Conservation (phyloP, 1,140 invertebrate species). For the Calycopis cecrops region DNA sequence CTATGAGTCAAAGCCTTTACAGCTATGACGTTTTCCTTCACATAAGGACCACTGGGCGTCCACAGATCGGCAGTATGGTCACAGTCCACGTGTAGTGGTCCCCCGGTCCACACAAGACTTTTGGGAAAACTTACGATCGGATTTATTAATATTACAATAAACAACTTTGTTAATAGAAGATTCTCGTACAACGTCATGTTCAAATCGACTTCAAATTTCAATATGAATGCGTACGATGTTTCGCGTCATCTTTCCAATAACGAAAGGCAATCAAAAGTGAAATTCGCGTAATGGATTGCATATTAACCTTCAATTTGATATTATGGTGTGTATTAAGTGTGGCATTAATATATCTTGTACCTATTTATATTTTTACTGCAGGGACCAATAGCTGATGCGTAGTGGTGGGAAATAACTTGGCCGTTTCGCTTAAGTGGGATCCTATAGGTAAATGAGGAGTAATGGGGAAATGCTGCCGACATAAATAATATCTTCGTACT, state of each 20-base stretch:
- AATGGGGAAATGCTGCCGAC: no score
- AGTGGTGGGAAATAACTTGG: no score
- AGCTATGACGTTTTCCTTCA: slow-evolving; percentile 49
- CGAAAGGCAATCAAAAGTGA: not conserved
- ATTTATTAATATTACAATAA: not conserved
- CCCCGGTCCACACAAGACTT: slow-evolving; percentile 45
- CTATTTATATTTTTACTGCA: no score
- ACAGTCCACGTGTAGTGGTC: slow-evolving; percentile 37
- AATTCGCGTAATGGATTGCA: not conserved
- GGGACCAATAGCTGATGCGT: no score
- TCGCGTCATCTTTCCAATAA: not conserved
- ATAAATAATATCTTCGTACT: no score
- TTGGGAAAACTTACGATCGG: slow-evolving; percentile 23
- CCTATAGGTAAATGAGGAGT: no score
- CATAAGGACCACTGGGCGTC: slow-evolving; percentile 29
- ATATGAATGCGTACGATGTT: not conserved
- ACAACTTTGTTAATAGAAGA: not conserved
- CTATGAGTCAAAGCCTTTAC: slow-evolving; percentile 38
- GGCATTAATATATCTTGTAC: no score
- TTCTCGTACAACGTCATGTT: not conserved
- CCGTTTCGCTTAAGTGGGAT: no score
- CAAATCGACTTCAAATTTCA: not conserved
- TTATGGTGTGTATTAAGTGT: not conserved
- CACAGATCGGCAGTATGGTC: slow-evolving; percentile 36
- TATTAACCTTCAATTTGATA: not conserved